phyloP scores from a whole-genome alignment of 2,113 vertebrate genomes.

The Bostrychus sinensis region DNA sequence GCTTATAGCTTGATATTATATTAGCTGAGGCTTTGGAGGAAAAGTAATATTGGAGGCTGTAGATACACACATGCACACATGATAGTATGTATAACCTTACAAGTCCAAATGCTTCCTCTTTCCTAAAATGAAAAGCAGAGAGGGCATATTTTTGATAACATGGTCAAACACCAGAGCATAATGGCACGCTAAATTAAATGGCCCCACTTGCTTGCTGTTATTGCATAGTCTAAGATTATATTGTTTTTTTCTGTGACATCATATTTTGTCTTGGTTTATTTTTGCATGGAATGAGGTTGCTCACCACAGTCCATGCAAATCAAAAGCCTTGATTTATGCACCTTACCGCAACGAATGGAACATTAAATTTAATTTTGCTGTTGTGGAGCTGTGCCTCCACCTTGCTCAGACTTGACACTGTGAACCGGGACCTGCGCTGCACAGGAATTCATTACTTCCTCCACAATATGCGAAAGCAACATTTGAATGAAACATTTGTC shows the following conservation, averaged over 20 bases:
- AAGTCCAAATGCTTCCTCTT: slow-evolving; percentile 47
- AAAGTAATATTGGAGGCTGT: no score
- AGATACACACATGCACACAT: no score
- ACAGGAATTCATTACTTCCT: slow-evolving; percentile 94
- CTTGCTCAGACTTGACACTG: slow-evolving; percentile 84
- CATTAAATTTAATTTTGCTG: slow-evolving; percentile 98
- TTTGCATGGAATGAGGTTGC: slow-evolving; percentile 84
- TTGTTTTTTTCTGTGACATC: slow-evolving; percentile 90
- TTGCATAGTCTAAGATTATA: slow-evolving; percentile 89
- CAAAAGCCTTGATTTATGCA: slow-evolving; percentile 96
- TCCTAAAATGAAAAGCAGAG: slow-evolving; percentile 83
- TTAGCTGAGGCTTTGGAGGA: no score
- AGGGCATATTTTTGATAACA: slow-evolving; percentile 89
- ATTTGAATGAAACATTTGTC: slow-evolving; percentile 99
- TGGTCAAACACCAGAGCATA: slow-evolving; percentile 86
- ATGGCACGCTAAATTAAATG: slow-evolving; percentile 86
- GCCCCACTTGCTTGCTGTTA: slow-evolving; percentile 81
- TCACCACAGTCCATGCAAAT: slow-evolving; percentile 95
- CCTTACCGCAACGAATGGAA: slow-evolving; percentile 87
- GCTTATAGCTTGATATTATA: no score
- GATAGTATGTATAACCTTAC: slow-evolving; percentile 10
- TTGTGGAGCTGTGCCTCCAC: slow-evolving; percentile 80
- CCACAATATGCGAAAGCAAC: slow-evolving; percentile 95
- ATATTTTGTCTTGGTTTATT: slow-evolving; percentile 89
- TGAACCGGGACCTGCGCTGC: slow-evolving; percentile 85